These are phyloP conservation scores for Melanotaenia pygmaea DNA, from an alignment of 2,797 vertebrate species.

Conservation along the genomic window DNA sequence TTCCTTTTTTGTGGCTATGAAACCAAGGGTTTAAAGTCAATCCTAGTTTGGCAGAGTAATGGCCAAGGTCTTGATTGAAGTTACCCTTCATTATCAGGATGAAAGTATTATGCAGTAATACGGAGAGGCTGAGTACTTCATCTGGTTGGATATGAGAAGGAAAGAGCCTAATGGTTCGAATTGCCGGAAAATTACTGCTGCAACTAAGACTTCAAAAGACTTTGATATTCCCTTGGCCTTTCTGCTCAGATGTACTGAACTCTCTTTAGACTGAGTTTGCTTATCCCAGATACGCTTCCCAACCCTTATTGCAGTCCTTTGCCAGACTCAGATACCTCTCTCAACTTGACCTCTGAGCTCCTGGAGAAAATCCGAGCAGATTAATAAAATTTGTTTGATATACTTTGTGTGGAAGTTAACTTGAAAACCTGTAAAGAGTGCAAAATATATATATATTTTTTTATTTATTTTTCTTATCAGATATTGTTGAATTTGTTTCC, in stretches of 20 bases:
- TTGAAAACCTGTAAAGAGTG: constrained; percentile 21
- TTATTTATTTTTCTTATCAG: constrained; percentile 16
- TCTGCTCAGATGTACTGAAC: constrained; percentile 71
- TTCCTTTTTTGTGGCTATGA: constrained; percentile 31
- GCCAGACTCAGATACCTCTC: constrained; percentile 37
- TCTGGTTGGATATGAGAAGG: constrained; percentile 61
- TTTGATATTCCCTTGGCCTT: constrained; percentile 70
- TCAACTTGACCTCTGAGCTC: constrained; percentile 53
- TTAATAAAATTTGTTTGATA: constrained; percentile 39
- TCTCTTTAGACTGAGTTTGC: constrained; percentile 61
- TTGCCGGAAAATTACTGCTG: constrained; percentile 73
- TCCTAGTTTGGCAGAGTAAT: constrained; percentile 66
- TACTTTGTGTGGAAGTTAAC: constrained; percentile 25
- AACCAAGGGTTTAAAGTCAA: constrained; percentile 60
- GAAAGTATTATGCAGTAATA: constrained; percentile 64
- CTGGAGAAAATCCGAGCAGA: constrained; percentile 32
- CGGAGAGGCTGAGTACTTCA: constrained; percentile 61
- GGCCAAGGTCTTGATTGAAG: constrained; percentile 65
- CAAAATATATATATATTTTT: neutral
- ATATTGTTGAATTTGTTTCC: constrained; percentile 9
- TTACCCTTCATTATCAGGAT: constrained; percentile 73
- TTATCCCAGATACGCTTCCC: constrained; percentile 62
- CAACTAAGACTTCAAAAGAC: constrained; percentile 77
- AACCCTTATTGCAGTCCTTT: constrained; percentile 53
- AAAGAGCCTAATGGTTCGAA: constrained; percentile 72